Base-by-base conservation (phyloP, 2,888 invertebrate species). In the Thelaira solivaga region DNA sequence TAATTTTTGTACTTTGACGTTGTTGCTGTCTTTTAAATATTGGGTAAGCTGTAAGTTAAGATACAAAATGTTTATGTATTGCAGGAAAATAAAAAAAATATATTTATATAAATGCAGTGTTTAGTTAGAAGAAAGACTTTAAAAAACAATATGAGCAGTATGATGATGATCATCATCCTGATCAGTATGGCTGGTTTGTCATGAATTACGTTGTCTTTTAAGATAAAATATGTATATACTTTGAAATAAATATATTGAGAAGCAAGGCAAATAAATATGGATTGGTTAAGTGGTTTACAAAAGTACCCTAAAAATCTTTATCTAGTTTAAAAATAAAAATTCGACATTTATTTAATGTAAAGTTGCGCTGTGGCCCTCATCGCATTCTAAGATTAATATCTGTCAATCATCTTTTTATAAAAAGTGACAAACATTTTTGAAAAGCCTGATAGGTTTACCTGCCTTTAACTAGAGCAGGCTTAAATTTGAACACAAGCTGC, bases 171-270 rank as follows among this genome's bases (percentile, higher is more conserved):
- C 34, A 41, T 13, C 13, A 20, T 26, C 61, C n/a, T 53, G 31
- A 31, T 61, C 62, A 47, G 55, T 41, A 36, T 59, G 51, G 59
- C 59, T 59, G 51, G 59, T 51, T 72, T 72, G 76, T 61, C 76
- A 76, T 76, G 65, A 72, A 47, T 72, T 72, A 72, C 55, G 51
- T 72, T 53, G 57, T 36, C 61, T 72, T 67, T 72, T 72, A 61
- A 59, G 31, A 61, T 72, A 67, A 67, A 67, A 53, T 74, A 53
- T 45, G 13, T 57, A 43, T 36, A 61, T n/a, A 45, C 51, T 51
- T 53, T 49, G 4, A 45, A 62, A 20, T 62, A 34, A 13, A 47
- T 31, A 31, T 16, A 57, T 47, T 26, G 49, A 43, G 26, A 45
- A 31, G n/a, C 16, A 43, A 22, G 1, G 10, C 13, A 43, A 34